These are phyloP conservation scores for Lampris incognitus DNA, from an alignment of 2,113 vertebrate species.

Conservation along the genomic window DNA sequence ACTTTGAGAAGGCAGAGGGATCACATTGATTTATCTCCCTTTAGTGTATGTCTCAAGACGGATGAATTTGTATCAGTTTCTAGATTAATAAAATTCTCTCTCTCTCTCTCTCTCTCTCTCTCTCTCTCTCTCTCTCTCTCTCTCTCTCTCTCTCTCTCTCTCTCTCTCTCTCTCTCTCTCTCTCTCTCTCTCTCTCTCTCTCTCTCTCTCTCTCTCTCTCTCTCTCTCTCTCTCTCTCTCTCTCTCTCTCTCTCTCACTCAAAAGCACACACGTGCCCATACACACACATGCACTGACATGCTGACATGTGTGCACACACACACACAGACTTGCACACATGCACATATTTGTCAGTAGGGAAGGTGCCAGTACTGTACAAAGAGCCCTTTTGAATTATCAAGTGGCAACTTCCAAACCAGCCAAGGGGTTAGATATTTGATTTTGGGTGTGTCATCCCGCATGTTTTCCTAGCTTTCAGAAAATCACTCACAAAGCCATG, in stretches of 20 bases:
- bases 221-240: neutral
- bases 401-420: slow-evolving; percentile 38
- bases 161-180: neutral
- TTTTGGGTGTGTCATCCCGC: slow-evolving; percentile 45
- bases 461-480: slow-evolving; percentile 42
- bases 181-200: neutral
- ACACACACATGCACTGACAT: neutral
- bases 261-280: neutral
- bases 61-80: too few species aligned
- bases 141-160: neutral
- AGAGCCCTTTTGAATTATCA: slow-evolving; percentile 45
- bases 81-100: too few species aligned
- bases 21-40: too few species aligned
- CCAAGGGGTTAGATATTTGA: slow-evolving; percentile 47
- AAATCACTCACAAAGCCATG: slow-evolving; percentile 39
- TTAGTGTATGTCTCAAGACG: too few species aligned
- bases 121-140: neutral
- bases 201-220: neutral
- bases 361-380: neutral
- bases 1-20: too few species aligned
- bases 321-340: neutral
- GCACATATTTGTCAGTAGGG: neutral
- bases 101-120: too few species aligned
- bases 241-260: neutral
- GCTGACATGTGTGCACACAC: neutral